A percentile compares a stretch with the other conserved stretches of the same genome.
These are phyloP conservation scores for Clivina fossor DNA, from an alignment of 2,888 invertebrate genomes.

Conservation along the genomic window DNA sequence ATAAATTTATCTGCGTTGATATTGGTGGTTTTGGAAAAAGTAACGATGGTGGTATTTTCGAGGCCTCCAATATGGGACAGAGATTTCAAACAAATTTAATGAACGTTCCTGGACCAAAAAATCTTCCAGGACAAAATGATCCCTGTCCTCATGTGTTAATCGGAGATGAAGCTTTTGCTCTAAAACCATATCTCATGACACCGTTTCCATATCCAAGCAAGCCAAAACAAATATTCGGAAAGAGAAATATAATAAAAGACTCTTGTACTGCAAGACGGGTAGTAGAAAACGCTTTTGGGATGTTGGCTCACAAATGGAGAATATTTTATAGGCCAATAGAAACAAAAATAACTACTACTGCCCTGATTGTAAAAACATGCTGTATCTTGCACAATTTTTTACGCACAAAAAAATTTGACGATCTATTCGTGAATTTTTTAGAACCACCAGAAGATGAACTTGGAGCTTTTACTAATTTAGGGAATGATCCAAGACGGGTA, in stretches of 20 bases:
- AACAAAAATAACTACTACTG: slow-evolving; percentile 36
- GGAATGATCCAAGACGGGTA: too few relatives aligned
- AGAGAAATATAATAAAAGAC: slow-evolving; percentile 34
- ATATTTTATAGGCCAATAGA: slow-evolving; percentile 40
- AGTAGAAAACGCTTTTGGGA: slow-evolving; percentile 35
- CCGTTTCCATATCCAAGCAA: slow-evolving; percentile 39
- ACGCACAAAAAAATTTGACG: slow-evolving; percentile 35
- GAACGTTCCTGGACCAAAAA: slow-evolving; percentile 37
- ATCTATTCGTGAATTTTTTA: slow-evolving; percentile 3
- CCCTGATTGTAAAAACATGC: slow-evolving; percentile 34
- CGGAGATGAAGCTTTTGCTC: slow-evolving; percentile 42
- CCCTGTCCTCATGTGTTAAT: slow-evolving; percentile 38
- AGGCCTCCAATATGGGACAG: slow-evolving; percentile 37
- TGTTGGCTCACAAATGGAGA: slow-evolving; percentile 28
- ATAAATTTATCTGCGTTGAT: background rate
- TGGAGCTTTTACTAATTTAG: too few relatives aligned
- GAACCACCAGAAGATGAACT: slow-evolving; percentile 16
- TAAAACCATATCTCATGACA: slow-evolving; percentile 39
- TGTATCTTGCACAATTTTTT: slow-evolving; percentile 41
- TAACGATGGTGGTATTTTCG: slow-evolving; percentile 32
- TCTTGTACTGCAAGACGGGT: slow-evolving; percentile 34
- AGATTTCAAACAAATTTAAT: slow-evolving; percentile 36
- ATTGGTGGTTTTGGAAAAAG: slow-evolving; percentile 20
- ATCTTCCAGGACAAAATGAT: slow-evolving; percentile 38
- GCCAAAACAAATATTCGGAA: slow-evolving; percentile 30